Evolutionary conservation across 2,888 invertebrate genomes (phyloP), one percentile per base, ranked within the genome.

Genomic region (Yponomeuta evonymella): DNA sequence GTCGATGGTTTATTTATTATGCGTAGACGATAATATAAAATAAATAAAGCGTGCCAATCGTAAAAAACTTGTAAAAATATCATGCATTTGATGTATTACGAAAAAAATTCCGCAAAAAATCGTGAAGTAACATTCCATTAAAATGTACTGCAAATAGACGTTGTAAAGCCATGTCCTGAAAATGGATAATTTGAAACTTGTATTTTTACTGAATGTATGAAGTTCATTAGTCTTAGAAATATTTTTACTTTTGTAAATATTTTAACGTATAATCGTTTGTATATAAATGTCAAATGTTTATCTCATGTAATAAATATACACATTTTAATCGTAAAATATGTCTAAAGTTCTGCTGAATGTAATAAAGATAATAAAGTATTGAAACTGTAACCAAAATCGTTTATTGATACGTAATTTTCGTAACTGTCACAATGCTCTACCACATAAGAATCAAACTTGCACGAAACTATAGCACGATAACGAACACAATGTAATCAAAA

Each of bases 201-300:
- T 43, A 43, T 43, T 43, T 43, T 43, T 43, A 8, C 43, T 8
- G 15, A 58, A 58, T 58, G 12, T 58, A 58, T 15, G 51, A 58
- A 58, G 2, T 15, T 58, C 12, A 58, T 58, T 58, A 15, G 51
- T 58, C 15, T 58, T 58, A 58, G 1, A 58, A 58, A 58, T 15
- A 15, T 58, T 58, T 58, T 58, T 58, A 58, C 51, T 58, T 15
- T 58, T 58, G 51, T 58, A 58, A 58, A 58, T 58, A 58, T 58
- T 58, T 58, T 58, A 58, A 58, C 51, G 51, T 58, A 15, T 58
- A 58, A 58, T 58, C 51, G 51, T 58, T 58, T 58, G 51, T 58
- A 58, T 58, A 58, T 58, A 58, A 58, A 58, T 58, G 51, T 58
- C 51, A 58, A 58, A 58, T 58, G 51, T 58, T 58, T 58, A 43